Percentiles rank a stretch among this genome's conserved stretches.
phyloP scores from a whole-genome alignment of 2,888 invertebrate genomes.

The Sphinx pinastri region DNA sequence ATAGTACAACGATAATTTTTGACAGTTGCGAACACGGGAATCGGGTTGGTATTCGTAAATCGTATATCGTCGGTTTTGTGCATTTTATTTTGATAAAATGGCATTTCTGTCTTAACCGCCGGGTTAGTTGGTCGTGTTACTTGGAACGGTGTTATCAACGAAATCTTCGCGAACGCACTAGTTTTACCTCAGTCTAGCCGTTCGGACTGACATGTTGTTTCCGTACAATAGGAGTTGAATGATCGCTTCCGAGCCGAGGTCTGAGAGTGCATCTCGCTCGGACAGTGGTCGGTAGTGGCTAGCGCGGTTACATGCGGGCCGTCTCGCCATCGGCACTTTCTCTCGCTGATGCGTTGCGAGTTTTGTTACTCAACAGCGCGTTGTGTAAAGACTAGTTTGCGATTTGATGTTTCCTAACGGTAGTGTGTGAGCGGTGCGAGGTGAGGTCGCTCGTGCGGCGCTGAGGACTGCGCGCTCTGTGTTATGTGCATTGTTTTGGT shows the following conservation, averaged over 20 bases:
- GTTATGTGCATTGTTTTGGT: conserved; percentile 64
- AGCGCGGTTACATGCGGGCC: conserved; percentile 47
- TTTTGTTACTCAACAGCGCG: conserved; percentile 68
- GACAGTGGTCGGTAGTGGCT: conserved; percentile 35
- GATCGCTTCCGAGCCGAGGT: conserved; percentile 59
- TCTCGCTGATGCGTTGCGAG: conserved; percentile 72
- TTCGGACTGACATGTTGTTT: conserved; percentile 25
- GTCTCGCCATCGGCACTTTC: conserved; percentile 72
- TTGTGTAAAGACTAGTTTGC: conserved; percentile 64
- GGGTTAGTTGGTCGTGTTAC: not conserved
- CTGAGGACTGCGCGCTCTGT: conserved; percentile 44
- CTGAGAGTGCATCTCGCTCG: conserved; percentile 68
- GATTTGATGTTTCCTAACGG: conserved; percentile 60
- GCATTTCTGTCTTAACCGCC: conserved; percentile 38
- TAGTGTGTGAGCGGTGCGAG: conserved; percentile 57
- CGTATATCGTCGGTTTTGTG: conserved; percentile 23
- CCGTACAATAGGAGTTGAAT: conserved; percentile 53
- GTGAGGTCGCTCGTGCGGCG: conserved; percentile 54
- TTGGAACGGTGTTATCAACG: conserved; percentile 6
- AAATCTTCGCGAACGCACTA: conserved; percentile 28
- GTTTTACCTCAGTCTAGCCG: conserved; percentile 4
- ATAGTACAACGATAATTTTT: not conserved
- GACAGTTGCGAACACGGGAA: conserved; percentile 7
- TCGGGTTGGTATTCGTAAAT: conserved; percentile 29
- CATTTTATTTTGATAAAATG: conserved; percentile 51